These are phyloP conservation scores for Bos indicus DNA, from an alignment of 2,113 vertebrate genomes.

Conservation along the genomic window DNA sequence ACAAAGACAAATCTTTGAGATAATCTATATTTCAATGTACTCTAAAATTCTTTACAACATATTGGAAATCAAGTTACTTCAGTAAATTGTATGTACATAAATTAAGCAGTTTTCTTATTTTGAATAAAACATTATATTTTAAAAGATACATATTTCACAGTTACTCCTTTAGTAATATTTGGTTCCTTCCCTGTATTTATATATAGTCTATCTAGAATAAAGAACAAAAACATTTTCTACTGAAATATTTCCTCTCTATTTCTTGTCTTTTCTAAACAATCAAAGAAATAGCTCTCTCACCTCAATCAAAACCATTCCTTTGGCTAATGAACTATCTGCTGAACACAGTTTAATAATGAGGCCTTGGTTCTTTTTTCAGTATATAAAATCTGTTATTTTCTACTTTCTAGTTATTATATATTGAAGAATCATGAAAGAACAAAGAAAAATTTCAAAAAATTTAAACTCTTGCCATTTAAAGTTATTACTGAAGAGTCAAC, in stretches of 20 bases:
- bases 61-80: not conserved
- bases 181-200: not conserved
- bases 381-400: constrained; percentile 26
- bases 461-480: not conserved
- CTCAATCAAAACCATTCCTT: not conserved
- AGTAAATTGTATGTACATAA: not conserved
- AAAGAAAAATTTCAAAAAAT: constrained; percentile 31
- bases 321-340: not conserved
- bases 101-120: not conserved
- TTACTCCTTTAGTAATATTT: not conserved
- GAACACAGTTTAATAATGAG: constrained; percentile 13
- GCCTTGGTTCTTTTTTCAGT: not conserved
- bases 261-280: constrained; percentile 22
- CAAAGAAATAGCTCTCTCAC: not conserved
- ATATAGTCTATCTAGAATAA: not conserved
- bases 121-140: not conserved
- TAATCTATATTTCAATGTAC: constrained; percentile 7
- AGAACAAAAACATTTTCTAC: not conserved
- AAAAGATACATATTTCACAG: not conserved
- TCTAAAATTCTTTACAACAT: constrained; percentile 14
- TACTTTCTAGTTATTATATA: constrained; percentile 19
- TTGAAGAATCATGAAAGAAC: constrained; percentile 34
- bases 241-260: constrained; percentile 1
- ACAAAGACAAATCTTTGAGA: not conserved
- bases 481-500: constrained; percentile 5